These are phyloP conservation scores for Phylloscopus collybita DNA, from an alignment of 2,797 vertebrate species.

Conservation along the genomic window DNA sequence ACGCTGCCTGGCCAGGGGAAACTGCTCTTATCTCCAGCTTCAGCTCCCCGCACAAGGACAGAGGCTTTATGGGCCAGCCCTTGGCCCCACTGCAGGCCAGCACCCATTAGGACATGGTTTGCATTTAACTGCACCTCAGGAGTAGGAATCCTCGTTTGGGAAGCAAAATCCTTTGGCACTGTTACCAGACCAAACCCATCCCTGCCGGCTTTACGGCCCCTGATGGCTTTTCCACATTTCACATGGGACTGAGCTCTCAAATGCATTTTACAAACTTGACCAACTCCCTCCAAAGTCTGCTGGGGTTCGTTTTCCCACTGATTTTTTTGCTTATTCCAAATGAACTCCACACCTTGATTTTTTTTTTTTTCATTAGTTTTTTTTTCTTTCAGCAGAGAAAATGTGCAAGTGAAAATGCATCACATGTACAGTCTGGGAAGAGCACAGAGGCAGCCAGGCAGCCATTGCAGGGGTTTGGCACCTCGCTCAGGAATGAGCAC, in stretches of 20 bases:
- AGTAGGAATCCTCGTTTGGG: neutral
- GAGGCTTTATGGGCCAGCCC: fast-evolving
- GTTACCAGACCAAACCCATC: neutral
- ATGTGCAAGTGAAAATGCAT: neutral
- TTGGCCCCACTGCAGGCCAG: neutral
- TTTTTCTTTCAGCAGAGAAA: neutral
- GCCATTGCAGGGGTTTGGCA: slow-evolving; percentile 35
- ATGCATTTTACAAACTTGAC: neutral
- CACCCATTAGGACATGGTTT: neutral
- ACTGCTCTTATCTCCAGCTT: neutral
- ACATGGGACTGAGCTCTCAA: neutral
- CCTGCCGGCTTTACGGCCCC: neutral
- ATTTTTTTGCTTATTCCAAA: neutral
- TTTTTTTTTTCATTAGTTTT: neutral
- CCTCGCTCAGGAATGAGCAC: neutral
- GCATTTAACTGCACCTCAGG: neutral
- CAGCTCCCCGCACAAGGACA: neutral
- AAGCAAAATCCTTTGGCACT: slow-evolving; percentile 33
- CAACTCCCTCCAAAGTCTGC: neutral
- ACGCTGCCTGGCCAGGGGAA: neutral
- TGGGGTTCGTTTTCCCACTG: neutral
- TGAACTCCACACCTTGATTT: neutral
- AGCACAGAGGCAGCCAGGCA: neutral
- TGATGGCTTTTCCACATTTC: slow-evolving; percentile 48
- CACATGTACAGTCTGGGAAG: neutral